Evolutionary conservation across 2,888 invertebrate genomes (phyloP).

Genomic region (Ectropis crepuscularia): DNA sequence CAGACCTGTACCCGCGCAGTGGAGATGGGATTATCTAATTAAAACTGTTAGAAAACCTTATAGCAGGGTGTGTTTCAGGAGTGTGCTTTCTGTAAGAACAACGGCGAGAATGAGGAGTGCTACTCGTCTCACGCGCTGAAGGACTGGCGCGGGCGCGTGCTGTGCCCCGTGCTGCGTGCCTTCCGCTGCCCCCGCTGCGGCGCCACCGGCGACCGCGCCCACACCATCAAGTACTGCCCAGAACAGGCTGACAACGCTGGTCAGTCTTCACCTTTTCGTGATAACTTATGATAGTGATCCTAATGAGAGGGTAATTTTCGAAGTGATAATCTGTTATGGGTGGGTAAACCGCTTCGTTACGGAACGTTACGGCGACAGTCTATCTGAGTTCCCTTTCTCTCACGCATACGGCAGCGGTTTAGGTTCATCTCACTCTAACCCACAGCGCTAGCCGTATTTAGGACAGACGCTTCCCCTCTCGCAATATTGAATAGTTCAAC

Average conservation of each 20-base stretch:
- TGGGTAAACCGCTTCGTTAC: too few relatives aligned
- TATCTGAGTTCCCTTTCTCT: too few relatives aligned
- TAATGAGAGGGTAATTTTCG: background rate
- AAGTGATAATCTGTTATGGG: background rate
- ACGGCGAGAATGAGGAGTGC: constrained; percentile 86
- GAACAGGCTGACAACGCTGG: constrained; percentile 55
- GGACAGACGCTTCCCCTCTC: too few relatives aligned
- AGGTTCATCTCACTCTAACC: too few relatives aligned
- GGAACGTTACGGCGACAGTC: too few relatives aligned
- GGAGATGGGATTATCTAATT: too few relatives aligned
- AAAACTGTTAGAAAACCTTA: too few relatives aligned
- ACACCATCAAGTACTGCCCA: constrained; percentile 92
- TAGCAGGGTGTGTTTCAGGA: constrained; percentile 52
- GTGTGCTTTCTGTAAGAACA: constrained; percentile 85
- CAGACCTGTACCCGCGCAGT: too few relatives aligned
- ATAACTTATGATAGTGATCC: background rate
- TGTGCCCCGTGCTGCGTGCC: constrained; percentile 88
- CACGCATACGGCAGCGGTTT: too few relatives aligned
- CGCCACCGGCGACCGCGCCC: constrained; percentile 89
- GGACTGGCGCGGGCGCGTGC: constrained; percentile 86
- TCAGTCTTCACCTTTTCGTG: constrained; percentile 30
- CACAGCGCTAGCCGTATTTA: too few relatives aligned
- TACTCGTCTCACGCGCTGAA: constrained; percentile 88
- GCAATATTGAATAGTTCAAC: too few relatives aligned
- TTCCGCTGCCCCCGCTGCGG: constrained; percentile 88